Evolutionary conservation across 2,113 vertebrate species (phyloP).

Genomic region (Archilochus colubris): DNA sequence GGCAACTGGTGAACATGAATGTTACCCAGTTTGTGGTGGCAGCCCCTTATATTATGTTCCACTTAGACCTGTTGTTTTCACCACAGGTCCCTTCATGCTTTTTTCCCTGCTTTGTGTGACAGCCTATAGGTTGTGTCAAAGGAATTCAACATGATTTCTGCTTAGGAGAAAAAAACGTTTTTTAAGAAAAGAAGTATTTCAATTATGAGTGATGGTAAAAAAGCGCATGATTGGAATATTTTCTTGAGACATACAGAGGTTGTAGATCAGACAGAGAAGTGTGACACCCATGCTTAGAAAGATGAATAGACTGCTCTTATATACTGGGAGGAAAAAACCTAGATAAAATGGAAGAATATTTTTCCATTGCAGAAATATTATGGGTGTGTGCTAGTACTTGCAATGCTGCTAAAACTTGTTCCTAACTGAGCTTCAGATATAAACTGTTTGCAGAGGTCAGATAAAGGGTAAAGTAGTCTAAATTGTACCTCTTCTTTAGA

Average conservation of each 20-base stretch:
- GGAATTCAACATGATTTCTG: conserved; percentile 31
- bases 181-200: conserved; percentile 9
- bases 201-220: conserved; percentile 41
- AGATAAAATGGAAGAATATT: background rate
- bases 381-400: background rate
- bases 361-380: background rate
- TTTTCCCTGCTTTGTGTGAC: conserved; percentile 33
- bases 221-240: background rate
- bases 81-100: conserved; percentile 16
- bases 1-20: background rate
- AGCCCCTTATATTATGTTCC: conserved; percentile 3
- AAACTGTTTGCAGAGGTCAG: background rate
- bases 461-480: background rate
- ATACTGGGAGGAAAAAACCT: background rate
- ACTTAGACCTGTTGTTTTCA: conserved; percentile 65
- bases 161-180: background rate
- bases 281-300: background rate
- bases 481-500: background rate
- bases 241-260: background rate
- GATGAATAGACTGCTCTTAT: background rate
- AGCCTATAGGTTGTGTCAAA: conserved; percentile 52
- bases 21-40: conserved; percentile 46
- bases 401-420: background rate
- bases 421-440: background rate
- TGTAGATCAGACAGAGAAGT: background rate